Percentiles rank a stretch among this genome's conserved stretches.
These are phyloP conservation scores for Drosophila novamexicana DNA, from an alignment of 1,140 invertebrate species.

Conservation along the genomic window DNA sequence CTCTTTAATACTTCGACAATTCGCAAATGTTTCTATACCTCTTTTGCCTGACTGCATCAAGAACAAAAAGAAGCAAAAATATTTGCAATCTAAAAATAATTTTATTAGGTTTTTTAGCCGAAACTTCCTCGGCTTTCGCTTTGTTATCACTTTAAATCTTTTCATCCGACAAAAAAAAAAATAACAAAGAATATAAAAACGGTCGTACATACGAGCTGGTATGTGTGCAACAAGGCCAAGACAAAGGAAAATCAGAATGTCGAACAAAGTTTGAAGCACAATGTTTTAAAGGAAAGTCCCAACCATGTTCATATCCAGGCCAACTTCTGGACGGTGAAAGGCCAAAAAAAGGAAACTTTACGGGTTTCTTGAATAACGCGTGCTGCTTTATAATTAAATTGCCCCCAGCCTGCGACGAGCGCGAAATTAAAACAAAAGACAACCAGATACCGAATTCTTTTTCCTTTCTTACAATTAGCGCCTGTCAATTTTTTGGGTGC, in stretches of 20 bases:
- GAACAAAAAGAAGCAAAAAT: neutral
- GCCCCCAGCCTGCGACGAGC: constrained; percentile 22
- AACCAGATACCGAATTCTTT: constrained; percentile 16
- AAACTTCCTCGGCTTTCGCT: constrained; percentile 22
- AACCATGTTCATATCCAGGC: constrained; percentile 1
- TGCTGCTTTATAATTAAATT: constrained; percentile 35
- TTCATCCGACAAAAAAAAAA: constrained; percentile 16
- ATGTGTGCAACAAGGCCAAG: constrained; percentile 23
- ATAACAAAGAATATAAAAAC: constrained; percentile 4
- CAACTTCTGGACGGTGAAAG: neutral
- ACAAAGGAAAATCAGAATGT: constrained; percentile 45
- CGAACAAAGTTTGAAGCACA: constrained; percentile 35
- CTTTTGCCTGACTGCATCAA: neutral
- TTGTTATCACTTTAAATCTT: constrained; percentile 34
- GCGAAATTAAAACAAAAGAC: constrained; percentile 14
- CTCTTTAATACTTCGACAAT: neutral
- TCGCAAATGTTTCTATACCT: neutral
- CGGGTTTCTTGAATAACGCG: constrained; percentile 14
- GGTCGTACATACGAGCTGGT: neutral
- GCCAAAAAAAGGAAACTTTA: constrained; percentile 42
- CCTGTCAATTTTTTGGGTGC: constrained; percentile 6
- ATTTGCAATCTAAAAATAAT: constrained; percentile 5
- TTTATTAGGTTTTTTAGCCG: neutral
- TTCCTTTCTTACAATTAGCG: constrained; percentile 36
- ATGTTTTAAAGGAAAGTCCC: constrained; percentile 12